Percentiles rank a stretch among this genome's conserved stretches.
Evolutionary conservation across 2,888 invertebrate genomes (phyloP).

Genomic region (Anarsia innoxiella): DNA sequence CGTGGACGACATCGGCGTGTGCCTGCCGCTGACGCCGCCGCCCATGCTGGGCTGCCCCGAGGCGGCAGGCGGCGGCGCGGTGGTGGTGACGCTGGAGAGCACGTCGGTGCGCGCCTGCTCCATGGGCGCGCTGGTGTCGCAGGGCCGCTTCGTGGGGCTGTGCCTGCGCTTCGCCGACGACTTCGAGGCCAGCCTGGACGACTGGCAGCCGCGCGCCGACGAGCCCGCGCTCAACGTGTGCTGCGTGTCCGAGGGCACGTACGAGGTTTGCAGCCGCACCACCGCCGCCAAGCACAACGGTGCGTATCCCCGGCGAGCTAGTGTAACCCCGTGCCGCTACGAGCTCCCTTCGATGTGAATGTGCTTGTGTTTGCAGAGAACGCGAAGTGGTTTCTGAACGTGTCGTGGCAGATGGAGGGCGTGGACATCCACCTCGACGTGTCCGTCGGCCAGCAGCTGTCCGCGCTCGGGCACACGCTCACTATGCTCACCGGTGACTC

Average conservation of each 20-base stretch:
- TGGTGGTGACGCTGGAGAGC: constrained; percentile 96
- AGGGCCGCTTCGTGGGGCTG: constrained; percentile 90
- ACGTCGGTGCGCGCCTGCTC: constrained; percentile 96
- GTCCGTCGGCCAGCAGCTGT: constrained; percentile 96
- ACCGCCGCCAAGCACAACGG: constrained; percentile 89
- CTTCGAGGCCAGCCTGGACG: constrained; percentile 96
- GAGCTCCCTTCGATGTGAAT: too few species aligned
- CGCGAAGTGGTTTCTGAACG: constrained; percentile 98
- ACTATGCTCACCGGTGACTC: constrained; percentile 90
- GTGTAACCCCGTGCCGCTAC: too few species aligned
- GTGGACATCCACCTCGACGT: constrained; percentile 97
- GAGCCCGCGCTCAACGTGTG: constrained; percentile 93
- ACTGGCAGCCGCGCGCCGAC: constrained; percentile 94
- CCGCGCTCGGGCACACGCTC: constrained; percentile 94
- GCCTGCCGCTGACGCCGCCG: constrained; percentile 90
- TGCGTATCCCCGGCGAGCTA: too few species aligned
- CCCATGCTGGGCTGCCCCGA: constrained; percentile 82
- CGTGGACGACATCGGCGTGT: constrained; percentile 97
- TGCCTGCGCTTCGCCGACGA: constrained; percentile 97
- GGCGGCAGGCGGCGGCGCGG: constrained; percentile 91
- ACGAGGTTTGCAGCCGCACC: constrained; percentile 96
- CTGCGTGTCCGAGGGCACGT: constrained; percentile 99
- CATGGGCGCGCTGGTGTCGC: constrained; percentile 90
- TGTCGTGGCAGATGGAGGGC: constrained; percentile 99
- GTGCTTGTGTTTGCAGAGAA: too few species aligned